Conservation (phyloP, 2,113 vertebrate genomes). For the Oenanthe oenanthe region DNA sequence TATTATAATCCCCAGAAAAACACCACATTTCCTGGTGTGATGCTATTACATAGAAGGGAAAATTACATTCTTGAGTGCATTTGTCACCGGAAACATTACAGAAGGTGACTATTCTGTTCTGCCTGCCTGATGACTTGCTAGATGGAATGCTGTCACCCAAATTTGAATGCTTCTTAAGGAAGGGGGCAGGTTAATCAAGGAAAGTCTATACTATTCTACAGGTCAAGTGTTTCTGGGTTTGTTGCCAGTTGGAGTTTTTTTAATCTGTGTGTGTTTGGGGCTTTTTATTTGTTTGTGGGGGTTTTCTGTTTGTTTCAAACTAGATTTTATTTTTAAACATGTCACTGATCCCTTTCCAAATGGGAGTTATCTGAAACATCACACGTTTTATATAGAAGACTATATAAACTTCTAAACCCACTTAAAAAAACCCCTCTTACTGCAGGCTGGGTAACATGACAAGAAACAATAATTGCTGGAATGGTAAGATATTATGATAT, state of each 20-base stretch:
- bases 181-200: not conserved
- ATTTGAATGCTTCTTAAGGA: not conserved
- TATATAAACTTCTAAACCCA: not conserved
- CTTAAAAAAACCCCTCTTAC: not conserved
- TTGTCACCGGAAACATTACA: slow-evolving; percentile 31
- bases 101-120: slow-evolving; percentile 8
- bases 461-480: not conserved
- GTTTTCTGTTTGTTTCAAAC: not conserved
- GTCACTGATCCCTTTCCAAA: not conserved
- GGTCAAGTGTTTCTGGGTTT: not conserved
- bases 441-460: not conserved
- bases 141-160: not conserved
- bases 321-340: not conserved
- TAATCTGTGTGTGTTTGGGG: not conserved
- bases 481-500: not conserved
- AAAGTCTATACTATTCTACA: not conserved
- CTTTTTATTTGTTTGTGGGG: not conserved
- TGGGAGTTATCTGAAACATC: not conserved
- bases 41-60: not conserved
- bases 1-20: slow-evolving; percentile 21
- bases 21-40: slow-evolving; percentile 21
- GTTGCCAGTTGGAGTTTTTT: not conserved
- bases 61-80: slow-evolving; percentile 34
- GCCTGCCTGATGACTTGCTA: not conserved
- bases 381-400: not conserved